These are phyloP conservation scores for Diaperis boleti DNA, from an alignment of 2,888 invertebrate genomes.

Conservation along the genomic window DNA sequence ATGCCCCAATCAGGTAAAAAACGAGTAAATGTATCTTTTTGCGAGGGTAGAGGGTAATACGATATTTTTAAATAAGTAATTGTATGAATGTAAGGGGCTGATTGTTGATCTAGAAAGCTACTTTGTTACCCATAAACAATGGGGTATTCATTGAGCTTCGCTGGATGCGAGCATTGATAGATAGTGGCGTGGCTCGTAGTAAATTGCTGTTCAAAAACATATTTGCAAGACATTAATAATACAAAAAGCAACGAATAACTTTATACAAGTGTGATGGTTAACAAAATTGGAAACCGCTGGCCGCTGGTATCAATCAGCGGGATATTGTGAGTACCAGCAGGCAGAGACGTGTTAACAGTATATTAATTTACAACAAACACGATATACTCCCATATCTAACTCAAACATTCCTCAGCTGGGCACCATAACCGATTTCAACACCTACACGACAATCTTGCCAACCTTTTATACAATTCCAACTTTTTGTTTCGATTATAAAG, in stretches of 20 bases:
- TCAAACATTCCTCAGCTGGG: constrained; percentile 41
- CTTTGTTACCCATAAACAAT: constrained; percentile 40
- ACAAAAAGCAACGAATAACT: constrained; percentile 9
- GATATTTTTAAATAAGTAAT: constrained; percentile 36
- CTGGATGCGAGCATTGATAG: constrained; percentile 3
- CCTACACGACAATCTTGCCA: constrained; percentile 40
- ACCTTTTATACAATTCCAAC: constrained; percentile 13
- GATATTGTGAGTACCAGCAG: constrained; percentile 52
- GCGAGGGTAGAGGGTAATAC: constrained; percentile 22
- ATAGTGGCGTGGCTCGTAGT: constrained; percentile 4
- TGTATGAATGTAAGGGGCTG: constrained; percentile 35
- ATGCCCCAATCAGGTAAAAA: constrained; percentile 27
- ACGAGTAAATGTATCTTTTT: constrained; percentile 19
- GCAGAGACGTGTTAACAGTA: constrained; percentile 56
- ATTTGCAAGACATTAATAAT: constrained; percentile 11
- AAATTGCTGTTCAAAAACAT: constrained; percentile 10
- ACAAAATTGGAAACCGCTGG: constrained; percentile 44
- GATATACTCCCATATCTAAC: constrained; percentile 57
- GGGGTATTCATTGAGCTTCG: constrained; percentile 3
- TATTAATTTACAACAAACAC: constrained; percentile 59
- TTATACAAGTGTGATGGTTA: constrained; percentile 29
- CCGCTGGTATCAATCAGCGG: constrained; percentile 43
- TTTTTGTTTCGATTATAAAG: constrained; percentile 17
- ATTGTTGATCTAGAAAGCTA: constrained; percentile 40
- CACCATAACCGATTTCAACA: constrained; percentile 40